Evolutionary conservation across 2,797 vertebrate species (phyloP), one percentile per base, ranked within the genome.

Genomic region (Falco rusticolus): DNA sequence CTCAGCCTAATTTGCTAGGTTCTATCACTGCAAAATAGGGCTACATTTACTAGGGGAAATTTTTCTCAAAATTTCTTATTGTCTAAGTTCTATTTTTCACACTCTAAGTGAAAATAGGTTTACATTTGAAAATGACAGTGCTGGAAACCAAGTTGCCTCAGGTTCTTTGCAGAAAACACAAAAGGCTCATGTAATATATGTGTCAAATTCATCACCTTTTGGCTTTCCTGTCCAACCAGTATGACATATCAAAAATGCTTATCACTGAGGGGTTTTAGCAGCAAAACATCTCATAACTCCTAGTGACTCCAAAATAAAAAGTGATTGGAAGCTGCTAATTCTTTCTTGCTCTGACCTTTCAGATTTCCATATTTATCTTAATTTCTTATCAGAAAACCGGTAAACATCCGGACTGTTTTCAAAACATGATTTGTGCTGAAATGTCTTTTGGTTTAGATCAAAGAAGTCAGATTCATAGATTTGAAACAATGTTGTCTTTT

Each of bases 81-180:
- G 24, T 9, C 15, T 47, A 53, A 65, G 53, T 93, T 87, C 72
- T 57, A 21, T 89, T 87, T 87, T n/a, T 84, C 70, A 63, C 15
- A 28, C 25, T 56, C 51, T 78, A 69, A 74, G 90, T 96, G 89
- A 76, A 90, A 88, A 66, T 79, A 78, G 34, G 48, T 93, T 95
- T 93, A 78, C 10, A 25, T 83, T 95, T 94, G 63, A 92, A 89
- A 39, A 79, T 31, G 47, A 29, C 51, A 74, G 14, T 81, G 22
- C 39, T 72, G 65, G 48, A 92, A 89, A 84, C 6, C 4, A 71
- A 86, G 70, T 82, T 54, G 37, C 78, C 48, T 84, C 51, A 1
- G 1, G 43, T 69, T 69, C 66, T 77, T 70, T 56, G 51, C 10
- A 83, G 86, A 89, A 89, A 70, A 84, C 82, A 87, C 25, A 90